These are phyloP conservation scores for Coendou prehensilis DNA, from an alignment of 2,797 vertebrate genomes.

Conservation along the genomic window DNA sequence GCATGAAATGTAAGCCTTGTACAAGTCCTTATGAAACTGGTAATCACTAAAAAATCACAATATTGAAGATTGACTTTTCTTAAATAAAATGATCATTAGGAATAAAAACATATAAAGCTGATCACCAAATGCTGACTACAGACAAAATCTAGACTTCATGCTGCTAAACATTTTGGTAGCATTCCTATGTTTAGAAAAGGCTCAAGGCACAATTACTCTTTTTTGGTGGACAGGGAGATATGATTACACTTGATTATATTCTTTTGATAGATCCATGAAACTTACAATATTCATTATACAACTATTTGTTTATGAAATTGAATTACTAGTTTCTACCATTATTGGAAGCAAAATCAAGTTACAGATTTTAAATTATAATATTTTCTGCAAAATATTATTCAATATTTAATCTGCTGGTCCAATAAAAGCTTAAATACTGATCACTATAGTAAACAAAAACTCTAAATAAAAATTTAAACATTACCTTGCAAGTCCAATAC, in stretches of 20 bases:
- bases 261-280: constrained; percentile 1
- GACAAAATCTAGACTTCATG: constrained; percentile 8
- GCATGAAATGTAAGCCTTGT: constrained; percentile 24
- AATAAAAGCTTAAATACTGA: constrained; percentile 47
- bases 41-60: neutral
- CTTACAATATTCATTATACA: constrained; percentile 10
- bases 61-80: constrained; percentile 14
- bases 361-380: constrained; percentile 43
- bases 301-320: constrained; percentile 60
- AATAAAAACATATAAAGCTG: neutral
- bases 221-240: neutral
- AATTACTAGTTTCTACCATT: constrained; percentile 12
- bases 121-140: neutral
- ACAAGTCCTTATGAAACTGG: constrained; percentile 32
- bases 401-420: neutral
- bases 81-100: constrained; percentile 46
- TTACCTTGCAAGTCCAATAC: constrained; percentile 98
- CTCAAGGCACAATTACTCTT: constrained; percentile 16
- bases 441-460: constrained; percentile 43
- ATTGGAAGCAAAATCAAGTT: constrained; percentile 47
- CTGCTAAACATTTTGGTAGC: constrained; percentile 22
- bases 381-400: constrained; percentile 56
- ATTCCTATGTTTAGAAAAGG: neutral
- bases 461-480: constrained; percentile 29
- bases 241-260: constrained; percentile 38